These are phyloP conservation scores for Porites lobata DNA, from an alignment of 92 coral and sea anemone species.

Conservation along the genomic window DNA sequence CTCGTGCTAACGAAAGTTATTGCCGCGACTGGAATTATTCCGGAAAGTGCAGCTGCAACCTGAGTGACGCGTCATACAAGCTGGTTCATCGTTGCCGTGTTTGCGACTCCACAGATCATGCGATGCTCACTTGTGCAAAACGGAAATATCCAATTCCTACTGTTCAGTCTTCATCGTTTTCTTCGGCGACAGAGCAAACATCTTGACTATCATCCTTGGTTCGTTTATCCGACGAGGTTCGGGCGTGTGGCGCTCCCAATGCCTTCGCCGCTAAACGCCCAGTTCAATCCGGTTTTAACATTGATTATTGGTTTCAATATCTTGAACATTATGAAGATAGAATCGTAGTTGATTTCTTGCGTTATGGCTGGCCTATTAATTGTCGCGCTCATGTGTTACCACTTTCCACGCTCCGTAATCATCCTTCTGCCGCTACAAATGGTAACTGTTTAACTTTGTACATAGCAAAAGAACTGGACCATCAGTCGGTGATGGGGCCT, in stretches of 20 bases:
- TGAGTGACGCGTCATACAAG: conserved; percentile 40
- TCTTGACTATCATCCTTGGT: too few species aligned
- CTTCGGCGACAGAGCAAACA: background rate
- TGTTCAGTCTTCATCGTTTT: conserved; percentile 13
- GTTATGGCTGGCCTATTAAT: conserved; percentile 70
- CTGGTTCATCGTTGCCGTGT: conserved; percentile 43
- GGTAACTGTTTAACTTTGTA: conserved; percentile 34
- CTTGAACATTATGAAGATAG: conserved; percentile 63
- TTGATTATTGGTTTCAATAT: conserved; percentile 42
- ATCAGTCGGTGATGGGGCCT: conserved; percentile 56
- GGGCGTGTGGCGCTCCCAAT: too few species aligned
- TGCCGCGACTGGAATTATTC: conserved; percentile 64
- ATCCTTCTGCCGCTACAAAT: conserved; percentile 51
- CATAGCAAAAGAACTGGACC: conserved; percentile 51
- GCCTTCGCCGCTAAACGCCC: too few species aligned
- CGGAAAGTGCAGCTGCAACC: conserved; percentile 43
- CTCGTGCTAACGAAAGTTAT: too few species aligned
- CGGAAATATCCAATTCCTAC: conserved; percentile 30
- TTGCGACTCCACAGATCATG: conserved; percentile 48
- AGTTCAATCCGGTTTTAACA: conserved; percentile 20
- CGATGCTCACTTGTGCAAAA: conserved; percentile 56
- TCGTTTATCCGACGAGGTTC: too few species aligned
- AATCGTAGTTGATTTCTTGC: conserved; percentile 51
- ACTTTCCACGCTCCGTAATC: conserved; percentile 37
- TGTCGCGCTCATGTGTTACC: conserved; percentile 3